phyloP scores from a whole-genome alignment of 2,888 invertebrate species.

The Eupithecia vulgata region DNA sequence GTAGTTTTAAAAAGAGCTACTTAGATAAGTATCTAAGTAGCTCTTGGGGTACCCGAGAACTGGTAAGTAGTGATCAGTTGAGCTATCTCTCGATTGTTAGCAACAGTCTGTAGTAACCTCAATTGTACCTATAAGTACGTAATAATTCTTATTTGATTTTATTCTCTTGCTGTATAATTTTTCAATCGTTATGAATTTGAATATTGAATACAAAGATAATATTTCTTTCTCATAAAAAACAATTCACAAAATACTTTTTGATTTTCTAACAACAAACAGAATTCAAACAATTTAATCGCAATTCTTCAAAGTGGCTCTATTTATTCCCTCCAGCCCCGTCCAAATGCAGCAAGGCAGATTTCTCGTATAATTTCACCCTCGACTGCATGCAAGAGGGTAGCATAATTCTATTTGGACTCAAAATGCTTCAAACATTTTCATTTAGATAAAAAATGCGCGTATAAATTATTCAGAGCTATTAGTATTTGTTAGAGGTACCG shows the following conservation, averaged over 20 bases:
- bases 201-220: neutral
- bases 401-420: constrained; percentile 61
- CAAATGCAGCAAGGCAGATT: constrained; percentile 52
- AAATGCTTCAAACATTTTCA: constrained; percentile 46
- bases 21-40: too few species aligned
- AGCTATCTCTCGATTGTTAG: too few species aligned
- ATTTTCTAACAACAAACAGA: neutral
- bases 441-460: constrained; percentile 44
- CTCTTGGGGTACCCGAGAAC: too few species aligned
- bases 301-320: constrained; percentile 16
- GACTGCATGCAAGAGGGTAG: constrained; percentile 58
- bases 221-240: neutral
- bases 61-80: too few species aligned
- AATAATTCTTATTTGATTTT: too few species aligned
- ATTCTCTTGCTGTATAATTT: too few species aligned
- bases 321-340: constrained; percentile 18
- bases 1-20: too few species aligned
- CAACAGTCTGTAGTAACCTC: too few species aligned
- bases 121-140: too few species aligned
- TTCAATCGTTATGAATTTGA: too few species aligned
- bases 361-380: constrained; percentile 63
- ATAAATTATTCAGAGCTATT: constrained; percentile 38
- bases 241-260: neutral
- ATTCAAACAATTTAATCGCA: constrained; percentile 5
- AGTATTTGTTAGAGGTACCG: too few species aligned